Base-by-base conservation (phyloP, 2,113 vertebrate genomes). In the Gymnocephalus cernua region DNA sequence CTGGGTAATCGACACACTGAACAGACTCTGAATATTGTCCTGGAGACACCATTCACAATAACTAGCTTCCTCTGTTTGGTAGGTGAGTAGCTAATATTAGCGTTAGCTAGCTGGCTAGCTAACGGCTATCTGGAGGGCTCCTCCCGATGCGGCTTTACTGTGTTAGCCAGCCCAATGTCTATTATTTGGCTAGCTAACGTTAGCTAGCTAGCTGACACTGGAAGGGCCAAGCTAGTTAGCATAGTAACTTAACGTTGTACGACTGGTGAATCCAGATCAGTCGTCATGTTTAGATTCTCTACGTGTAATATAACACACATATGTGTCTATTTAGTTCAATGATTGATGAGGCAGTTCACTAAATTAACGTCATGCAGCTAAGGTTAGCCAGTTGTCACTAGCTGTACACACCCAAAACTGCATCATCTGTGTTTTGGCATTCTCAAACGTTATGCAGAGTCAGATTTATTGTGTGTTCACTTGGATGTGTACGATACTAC, bases 401-500 rank as follows among this genome's bases (percentile, higher is more conserved):
- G 91, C 93, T 78, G 93, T 89, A 92, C 93, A 94, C 93, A 93
- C 93, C 93, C 92, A 83, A 90, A 91, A 54, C 83, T 80, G 77
- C 88, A 86, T 84, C 88, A 82, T 66, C 69, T 68, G 63, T 76
- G 68, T 86, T 65, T 71, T 53, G 54, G 15, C 54, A 3, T 62
- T 69, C 56, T 58, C 64, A 21, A 53, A 83, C 71, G 64, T 67
- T 13, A 50, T 21, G 8, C 6, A 10, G 32, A 16, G n/a, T 57
- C 68, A 56, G 3, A 48, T 48, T 0, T 21, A 1, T 3, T 4
- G 41, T 32, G 3, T 21, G 0, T 32, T 14, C 56, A 38, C 25
- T 21, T 3, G 11, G 11, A 38, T 29, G 18, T 35, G 10, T 56
- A 13, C 4, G 12, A 18, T 13, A 0, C 10, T n/a, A 23, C 8